Evolutionary conservation across 2,888 invertebrate genomes (phyloP).

Genomic region (Deroplatys truncata): DNA sequence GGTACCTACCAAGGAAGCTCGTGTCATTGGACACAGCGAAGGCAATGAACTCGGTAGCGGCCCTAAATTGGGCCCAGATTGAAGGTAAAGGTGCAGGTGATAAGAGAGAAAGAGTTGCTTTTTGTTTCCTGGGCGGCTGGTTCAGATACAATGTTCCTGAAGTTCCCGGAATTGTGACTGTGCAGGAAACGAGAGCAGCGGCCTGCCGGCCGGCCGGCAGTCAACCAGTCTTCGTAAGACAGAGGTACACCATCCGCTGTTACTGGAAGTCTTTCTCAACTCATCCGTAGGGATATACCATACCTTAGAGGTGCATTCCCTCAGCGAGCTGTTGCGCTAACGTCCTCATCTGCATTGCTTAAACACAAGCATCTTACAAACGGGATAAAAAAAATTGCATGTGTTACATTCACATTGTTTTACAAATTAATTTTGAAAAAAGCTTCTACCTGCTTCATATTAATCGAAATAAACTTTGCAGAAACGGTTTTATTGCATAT

Average conservation of each 20-base stretch:
- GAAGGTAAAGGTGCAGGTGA: background rate
- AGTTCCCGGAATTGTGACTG: constrained; percentile 1
- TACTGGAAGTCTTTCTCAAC: background rate
- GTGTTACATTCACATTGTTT: no score
- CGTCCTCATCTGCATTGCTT: no score
- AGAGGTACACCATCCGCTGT: background rate
- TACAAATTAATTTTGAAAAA: no score
- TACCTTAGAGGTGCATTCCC: background rate
- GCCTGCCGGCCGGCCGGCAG: background rate
- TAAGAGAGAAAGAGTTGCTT: background rate
- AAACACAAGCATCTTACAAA: no score
- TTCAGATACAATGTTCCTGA: background rate
- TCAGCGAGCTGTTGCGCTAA: background rate
- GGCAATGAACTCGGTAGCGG: background rate
- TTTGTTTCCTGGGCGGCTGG: background rate
- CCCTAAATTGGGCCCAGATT: background rate
- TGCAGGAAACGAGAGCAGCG: background rate
- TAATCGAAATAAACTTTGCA: no score
- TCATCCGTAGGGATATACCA: background rate
- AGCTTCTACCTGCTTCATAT: no score
- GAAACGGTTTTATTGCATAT: no score
- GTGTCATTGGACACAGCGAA: background rate
- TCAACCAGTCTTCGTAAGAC: background rate
- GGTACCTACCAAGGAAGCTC: background rate
- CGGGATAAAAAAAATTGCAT: no score